A percentile compares a stretch with the other conserved stretches of the same genome.
These are phyloP conservation scores for Punctoribates punctum DNA, from an alignment of 2,888 invertebrate genomes.

Conservation along the genomic window DNA sequence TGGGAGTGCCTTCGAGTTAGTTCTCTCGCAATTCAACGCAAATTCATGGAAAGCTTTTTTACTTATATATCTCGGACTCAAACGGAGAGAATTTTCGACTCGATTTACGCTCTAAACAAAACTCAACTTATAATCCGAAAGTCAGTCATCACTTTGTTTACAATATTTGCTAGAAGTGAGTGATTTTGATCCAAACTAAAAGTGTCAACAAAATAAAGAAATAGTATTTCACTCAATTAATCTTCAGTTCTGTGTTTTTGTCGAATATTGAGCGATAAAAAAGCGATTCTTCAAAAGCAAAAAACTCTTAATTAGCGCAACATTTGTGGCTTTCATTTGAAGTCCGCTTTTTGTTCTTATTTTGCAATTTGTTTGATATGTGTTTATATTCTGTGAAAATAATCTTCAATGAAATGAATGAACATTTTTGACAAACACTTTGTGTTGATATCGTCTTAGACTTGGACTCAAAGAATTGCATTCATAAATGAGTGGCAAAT, in stretches of 20 bases:
- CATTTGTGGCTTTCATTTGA: constrained; percentile 16
- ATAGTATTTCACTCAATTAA: not conserved
- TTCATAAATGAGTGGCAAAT: not conserved
- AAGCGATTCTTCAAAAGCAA: not conserved
- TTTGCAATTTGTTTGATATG: not conserved
- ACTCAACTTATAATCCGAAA: not conserved
- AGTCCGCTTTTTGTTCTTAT: not conserved
- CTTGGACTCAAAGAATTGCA: not conserved
- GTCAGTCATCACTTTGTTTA: constrained; percentile 1
- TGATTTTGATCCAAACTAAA: not conserved
- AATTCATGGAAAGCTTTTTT: too few relatives aligned
- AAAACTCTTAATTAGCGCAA: not conserved
- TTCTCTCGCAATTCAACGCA: not conserved
- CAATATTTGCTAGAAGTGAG: constrained; percentile 10
- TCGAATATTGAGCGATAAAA: not conserved
- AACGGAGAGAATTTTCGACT: not conserved
- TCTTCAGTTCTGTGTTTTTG: not conserved
- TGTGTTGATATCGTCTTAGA: not conserved
- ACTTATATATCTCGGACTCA: not conserved
- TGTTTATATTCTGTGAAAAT: not conserved
- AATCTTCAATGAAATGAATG: not conserved
- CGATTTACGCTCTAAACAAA: not conserved
- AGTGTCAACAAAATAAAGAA: not conserved
- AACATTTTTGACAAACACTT: not conserved
- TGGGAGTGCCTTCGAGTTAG: constrained; percentile 32